A percentile compares a stretch with the other conserved stretches of the same genome.
These are phyloP conservation scores for Drosophila anomelani DNA, from an alignment of 2,888 invertebrate genomes.

Conservation along the genomic window DNA sequence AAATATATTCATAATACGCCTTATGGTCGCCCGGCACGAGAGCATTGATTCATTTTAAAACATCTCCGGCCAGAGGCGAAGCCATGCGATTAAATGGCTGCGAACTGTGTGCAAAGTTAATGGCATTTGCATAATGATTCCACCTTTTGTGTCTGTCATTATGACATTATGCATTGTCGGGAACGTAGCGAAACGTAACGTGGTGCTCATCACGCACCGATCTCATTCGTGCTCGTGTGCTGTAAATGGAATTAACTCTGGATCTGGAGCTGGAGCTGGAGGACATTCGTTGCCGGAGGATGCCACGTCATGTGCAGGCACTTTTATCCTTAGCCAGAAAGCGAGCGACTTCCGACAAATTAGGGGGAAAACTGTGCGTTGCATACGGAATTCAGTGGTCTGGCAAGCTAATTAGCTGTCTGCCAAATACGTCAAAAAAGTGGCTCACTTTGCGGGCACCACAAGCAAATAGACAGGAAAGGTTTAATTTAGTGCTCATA, in stretches of 20 bases:
- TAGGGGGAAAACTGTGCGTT: slow-evolving; percentile 25
- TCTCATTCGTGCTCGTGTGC: slow-evolving; percentile 23
- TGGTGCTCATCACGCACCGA: slow-evolving; percentile 13
- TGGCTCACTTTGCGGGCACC: background rate
- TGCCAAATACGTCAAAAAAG: slow-evolving; percentile 20
- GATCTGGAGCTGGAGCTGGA: background rate
- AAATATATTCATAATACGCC: slow-evolving; percentile 43
- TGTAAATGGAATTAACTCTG: slow-evolving; percentile 30
- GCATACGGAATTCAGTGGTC: slow-evolving; percentile 32
- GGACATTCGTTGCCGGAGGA: slow-evolving; percentile 5
- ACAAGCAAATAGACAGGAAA: slow-evolving; percentile 2
- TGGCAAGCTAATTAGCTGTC: slow-evolving; percentile 35
- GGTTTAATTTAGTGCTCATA: slow-evolving; percentile 13
- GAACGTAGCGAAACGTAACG: background rate
- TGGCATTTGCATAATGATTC: slow-evolving; percentile 19
- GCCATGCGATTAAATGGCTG: slow-evolving; percentile 15
- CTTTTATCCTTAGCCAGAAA: slow-evolving; percentile 22
- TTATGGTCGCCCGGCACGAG: slow-evolving; percentile 26
- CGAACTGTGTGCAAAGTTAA: slow-evolving; percentile 22
- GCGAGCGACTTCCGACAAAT: slow-evolving; percentile 27
- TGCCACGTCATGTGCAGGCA: slow-evolving; percentile 31
- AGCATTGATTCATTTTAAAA: slow-evolving; percentile 38
- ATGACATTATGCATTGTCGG: slow-evolving; percentile 20
- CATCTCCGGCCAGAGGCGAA: background rate
- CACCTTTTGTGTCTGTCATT: slow-evolving; percentile 28